Evolutionary conservation across 2,888 invertebrate species (phyloP).

Genomic region (Drosophila colorata): DNA sequence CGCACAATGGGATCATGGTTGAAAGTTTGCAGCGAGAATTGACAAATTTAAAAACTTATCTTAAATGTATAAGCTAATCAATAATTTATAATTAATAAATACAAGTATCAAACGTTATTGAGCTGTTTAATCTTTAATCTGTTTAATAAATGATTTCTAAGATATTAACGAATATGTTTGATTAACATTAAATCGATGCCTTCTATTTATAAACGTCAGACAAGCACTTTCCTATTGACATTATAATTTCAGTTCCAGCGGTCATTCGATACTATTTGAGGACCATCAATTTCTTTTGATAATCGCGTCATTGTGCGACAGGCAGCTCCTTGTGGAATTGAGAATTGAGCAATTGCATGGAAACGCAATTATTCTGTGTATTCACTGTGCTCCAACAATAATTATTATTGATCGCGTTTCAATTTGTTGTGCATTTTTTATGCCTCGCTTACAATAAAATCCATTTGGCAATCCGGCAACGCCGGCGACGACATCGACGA

Average conservation of each 20-base stretch:
- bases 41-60: too few species aligned
- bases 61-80: too few species aligned
- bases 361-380: conserved; percentile 81
- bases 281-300: conserved; percentile 62
- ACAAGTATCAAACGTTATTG: too few species aligned
- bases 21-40: conserved; percentile 33
- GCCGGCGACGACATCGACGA: conserved; percentile 20
- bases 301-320: conserved; percentile 66
- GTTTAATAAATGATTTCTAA: too few species aligned
- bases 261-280: conserved; percentile 47
- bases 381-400: conserved; percentile 73
- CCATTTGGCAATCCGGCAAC: conserved; percentile 53
- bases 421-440: conserved; percentile 73
- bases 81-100: too few species aligned
- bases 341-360: conserved; percentile 80
- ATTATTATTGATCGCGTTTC: conserved; percentile 83
- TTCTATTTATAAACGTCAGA: conserved; percentile 33
- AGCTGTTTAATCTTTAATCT: too few species aligned
- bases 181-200: neutral
- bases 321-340: conserved; percentile 70
- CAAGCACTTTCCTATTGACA: conserved; percentile 20
- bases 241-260: conserved; percentile 24
- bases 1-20: conserved; percentile 47
- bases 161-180: neutral
- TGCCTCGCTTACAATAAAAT: conserved; percentile 62